A percentile compares a stretch with the other conserved stretches of the same genome.
Conservation (phyloP, 2,888 invertebrate species). For the Mamestra brassicae region DNA sequence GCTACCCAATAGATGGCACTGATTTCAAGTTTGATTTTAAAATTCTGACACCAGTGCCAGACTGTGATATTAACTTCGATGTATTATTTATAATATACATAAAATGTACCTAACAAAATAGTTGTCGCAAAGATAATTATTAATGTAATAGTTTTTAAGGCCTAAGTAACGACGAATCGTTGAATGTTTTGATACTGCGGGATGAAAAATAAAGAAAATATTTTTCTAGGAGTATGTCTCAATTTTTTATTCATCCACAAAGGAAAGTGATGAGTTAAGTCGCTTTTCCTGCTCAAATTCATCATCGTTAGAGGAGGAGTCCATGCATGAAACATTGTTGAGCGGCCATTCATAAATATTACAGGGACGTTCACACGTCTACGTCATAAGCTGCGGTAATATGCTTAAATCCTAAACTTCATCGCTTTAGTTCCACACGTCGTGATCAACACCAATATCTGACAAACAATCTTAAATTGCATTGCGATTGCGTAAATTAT, state of each 20-base stretch:
- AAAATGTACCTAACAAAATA: constrained; percentile 55
- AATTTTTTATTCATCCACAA: constrained; percentile 50
- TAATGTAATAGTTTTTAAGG: constrained; percentile 68
- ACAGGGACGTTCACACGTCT: constrained; percentile 60
- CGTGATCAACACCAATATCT: constrained; percentile 13
- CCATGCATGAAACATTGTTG: constrained; percentile 78
- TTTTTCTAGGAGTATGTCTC: constrained; percentile 39
- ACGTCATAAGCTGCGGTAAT: constrained; percentile 12
- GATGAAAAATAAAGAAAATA: constrained; percentile 68
- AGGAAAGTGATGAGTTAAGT: constrained; percentile 67
- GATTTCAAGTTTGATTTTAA: constrained; percentile 47
- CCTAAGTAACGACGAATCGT: constrained; percentile 56
- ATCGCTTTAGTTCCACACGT: constrained; percentile 28
- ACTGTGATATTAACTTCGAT: constrained; percentile 79
- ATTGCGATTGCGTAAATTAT: constrained; percentile 11
- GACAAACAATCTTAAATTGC: constrained; percentile 5
- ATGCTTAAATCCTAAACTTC: constrained; percentile 25
- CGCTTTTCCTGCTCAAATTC: constrained; percentile 77
- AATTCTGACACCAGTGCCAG: constrained; percentile 63
- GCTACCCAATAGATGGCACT: constrained; percentile 74
- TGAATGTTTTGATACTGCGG: constrained; percentile 72
- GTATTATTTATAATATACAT: constrained; percentile 64
- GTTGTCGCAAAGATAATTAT: constrained; percentile 50
- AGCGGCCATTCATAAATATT: constrained; percentile 70
- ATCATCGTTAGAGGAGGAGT: constrained; percentile 77